Conservation (phyloP, 2,797 vertebrate genomes). For the Hyperoplus lanceolatus region DNA sequence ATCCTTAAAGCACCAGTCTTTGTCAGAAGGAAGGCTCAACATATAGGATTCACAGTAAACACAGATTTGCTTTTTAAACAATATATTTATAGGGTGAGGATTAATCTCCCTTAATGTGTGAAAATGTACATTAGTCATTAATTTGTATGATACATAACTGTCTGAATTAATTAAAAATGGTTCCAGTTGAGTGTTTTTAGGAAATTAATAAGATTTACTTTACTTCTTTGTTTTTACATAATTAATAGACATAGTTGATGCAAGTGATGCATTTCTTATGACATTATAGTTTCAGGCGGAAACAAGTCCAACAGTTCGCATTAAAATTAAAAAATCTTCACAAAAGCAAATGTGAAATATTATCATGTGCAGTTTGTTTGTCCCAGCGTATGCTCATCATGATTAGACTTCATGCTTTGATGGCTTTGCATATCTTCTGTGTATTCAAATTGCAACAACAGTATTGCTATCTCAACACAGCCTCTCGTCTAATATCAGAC, state of each 20-base stretch:
- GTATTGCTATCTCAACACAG: conserved; percentile 45
- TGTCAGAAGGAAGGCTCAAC: background rate
- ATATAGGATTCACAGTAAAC: background rate
- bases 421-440: conserved; percentile 44
- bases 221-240: conserved; percentile 8
- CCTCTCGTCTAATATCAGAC: conserved; percentile 24
- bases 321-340: conserved; percentile 62
- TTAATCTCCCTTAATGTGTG: background rate
- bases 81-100: background rate
- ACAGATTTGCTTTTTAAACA: background rate
- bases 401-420: conserved; percentile 71
- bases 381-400: conserved; percentile 56
- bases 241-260: conserved; percentile 12
- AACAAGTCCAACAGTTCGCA: conserved; percentile 56
- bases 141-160: conserved; percentile 33
- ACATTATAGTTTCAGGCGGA: conserved; percentile 45
- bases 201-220: conserved; percentile 8
- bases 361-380: conserved; percentile 56
- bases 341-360: conserved; percentile 56
- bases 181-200: background rate
- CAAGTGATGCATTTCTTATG: conserved; percentile 33
- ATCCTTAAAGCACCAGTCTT: background rate
- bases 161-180: conserved; percentile 17
- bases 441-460: conserved; percentile 57
- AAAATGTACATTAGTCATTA: conserved; percentile 47